phyloP scores from a whole-genome alignment of 1,140 invertebrate genomes.

The Psilanteris sp. region DNA sequence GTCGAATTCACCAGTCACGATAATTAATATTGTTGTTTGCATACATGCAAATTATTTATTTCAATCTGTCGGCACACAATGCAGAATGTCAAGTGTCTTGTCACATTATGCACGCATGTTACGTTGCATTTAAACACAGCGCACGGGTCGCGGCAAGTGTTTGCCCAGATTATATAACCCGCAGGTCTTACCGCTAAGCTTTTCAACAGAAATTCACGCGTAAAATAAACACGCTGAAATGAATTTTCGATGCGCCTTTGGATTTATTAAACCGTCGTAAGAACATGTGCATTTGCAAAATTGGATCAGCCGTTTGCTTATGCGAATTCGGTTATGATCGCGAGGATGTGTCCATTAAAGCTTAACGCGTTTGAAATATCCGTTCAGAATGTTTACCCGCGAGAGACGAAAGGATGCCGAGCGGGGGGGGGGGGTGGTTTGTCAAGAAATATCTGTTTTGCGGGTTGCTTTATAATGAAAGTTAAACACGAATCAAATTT shows the following conservation, averaged over 20 bases:
- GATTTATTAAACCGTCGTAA: conserved; percentile 33
- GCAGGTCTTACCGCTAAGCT: conserved; percentile 59
- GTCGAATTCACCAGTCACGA: conserved; percentile 30
- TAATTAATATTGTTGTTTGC: conserved; percentile 58
- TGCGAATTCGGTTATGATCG: no score
- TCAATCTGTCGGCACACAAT: conserved; percentile 51
- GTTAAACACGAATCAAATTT: conserved; percentile 32
- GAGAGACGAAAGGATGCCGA: no score
- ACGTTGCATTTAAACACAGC: conserved; percentile 42
- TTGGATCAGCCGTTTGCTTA: conserved; percentile 37
- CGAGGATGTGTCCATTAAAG: no score
- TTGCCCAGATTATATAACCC: conserved; percentile 61
- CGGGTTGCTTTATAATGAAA: conserved; percentile 32
- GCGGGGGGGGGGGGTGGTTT: no score
- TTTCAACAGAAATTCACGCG: conserved; percentile 58
- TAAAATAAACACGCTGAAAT: conserved; percentile 61
- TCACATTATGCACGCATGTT: conserved; percentile 62
- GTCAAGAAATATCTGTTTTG: conserved; percentile 33
- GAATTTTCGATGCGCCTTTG: conserved; percentile 52
- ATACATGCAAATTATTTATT: conserved; percentile 55
- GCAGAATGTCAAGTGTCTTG: conserved; percentile 61
- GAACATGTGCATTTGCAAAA: conserved; percentile 21
- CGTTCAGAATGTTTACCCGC: conserved; percentile 39
- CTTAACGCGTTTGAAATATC: no score
- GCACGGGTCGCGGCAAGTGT: conserved; percentile 48